Evolutionary conservation across 2,888 invertebrate species (phyloP), one percentile per base, ranked within the genome.

Genomic region (Diarsia rubi): DNA sequence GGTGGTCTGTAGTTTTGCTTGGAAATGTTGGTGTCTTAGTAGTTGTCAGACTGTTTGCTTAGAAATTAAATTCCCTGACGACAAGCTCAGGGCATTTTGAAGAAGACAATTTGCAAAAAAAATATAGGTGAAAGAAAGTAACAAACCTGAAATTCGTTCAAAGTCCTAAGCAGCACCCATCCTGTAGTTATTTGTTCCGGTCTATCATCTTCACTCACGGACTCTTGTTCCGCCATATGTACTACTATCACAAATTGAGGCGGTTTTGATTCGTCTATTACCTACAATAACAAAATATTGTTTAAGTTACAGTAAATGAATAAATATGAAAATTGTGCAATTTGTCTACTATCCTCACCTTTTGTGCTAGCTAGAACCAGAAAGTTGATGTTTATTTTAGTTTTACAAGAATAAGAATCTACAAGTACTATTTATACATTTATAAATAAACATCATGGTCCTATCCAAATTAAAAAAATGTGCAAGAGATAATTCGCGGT

Each of bases 161-260:
- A 93, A 3, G 97, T 97, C 70, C 97, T 94, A 78, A 97, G 85
- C 45, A 97, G 85, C 63, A 97, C 96, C 97, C 96, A 97, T 0
- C 97, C 97, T 0, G 96, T 96, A 19, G 96, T 94, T 64, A 97
- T 97, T 79, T 96, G 96, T 79, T 96, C 96, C 0, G 96, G 95
- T 47, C 90, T 97, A 91, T 92, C 97, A 3, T 94, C 95, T 47
- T 96, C 93, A 47, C 92, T 93, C 47, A 96, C 97, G 16, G 96
- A 95, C 67, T 97, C 97, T 44, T 97, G 95, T 81, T 97, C 97
- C 31, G 97, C 97, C 94, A 98, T 98, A 90, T 98, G 98, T 12
- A 98, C 98, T 2, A 98, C 98, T 86, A 98, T 97, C 83, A 98
- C 98, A 89, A 98, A 98, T 91, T 98, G 97, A 0, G 97, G 97